Conservation (phyloP, 2,797 vertebrate species). For the Chelon auratus region DNA sequence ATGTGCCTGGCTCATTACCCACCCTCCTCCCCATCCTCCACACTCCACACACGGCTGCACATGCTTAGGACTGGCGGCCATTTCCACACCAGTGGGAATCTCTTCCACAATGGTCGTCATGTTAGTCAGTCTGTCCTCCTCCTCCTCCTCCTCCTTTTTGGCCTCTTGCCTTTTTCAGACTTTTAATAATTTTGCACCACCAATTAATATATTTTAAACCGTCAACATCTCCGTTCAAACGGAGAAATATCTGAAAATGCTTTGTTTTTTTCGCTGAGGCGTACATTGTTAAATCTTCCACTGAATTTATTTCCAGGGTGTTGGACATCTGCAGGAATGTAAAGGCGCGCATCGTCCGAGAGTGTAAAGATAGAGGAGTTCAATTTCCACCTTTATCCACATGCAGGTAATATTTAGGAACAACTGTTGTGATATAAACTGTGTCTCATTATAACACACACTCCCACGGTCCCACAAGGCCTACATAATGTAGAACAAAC, state of each 20-base stretch:
- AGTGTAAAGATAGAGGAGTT: conserved; percentile 97
- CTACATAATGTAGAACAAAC: too few relatives aligned
- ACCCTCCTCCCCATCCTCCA: conserved; percentile 73
- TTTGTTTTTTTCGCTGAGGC: background rate
- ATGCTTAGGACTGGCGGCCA: conserved; percentile 79
- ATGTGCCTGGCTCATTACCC: conserved; percentile 83
- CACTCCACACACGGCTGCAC: conserved; percentile 76
- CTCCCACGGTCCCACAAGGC: background rate
- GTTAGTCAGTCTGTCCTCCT: conserved; percentile 51
- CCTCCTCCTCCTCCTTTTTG: conserved; percentile 30
- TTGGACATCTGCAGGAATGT: conserved; percentile 98
- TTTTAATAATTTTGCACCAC: conserved; percentile 21
- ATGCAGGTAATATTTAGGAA: conserved; percentile 88
- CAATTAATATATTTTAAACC: conserved; percentile 4
- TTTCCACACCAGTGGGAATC: conserved; percentile 77
- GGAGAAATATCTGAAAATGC: background rate
- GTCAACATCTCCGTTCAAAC: background rate
- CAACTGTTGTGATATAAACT: background rate
- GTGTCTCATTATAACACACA: background rate
- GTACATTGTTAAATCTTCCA: too few relatives aligned
- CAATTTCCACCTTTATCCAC: conserved; percentile 94
- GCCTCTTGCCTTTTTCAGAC: conserved; percentile 34
- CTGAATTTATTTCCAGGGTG: conserved; percentile 83
- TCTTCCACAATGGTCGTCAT: conserved; percentile 64
- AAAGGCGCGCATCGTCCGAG: conserved; percentile 93